These are phyloP conservation scores for Homarus americanus DNA, from an alignment of 1,140 invertebrate genomes.

Conservation along the genomic window DNA sequence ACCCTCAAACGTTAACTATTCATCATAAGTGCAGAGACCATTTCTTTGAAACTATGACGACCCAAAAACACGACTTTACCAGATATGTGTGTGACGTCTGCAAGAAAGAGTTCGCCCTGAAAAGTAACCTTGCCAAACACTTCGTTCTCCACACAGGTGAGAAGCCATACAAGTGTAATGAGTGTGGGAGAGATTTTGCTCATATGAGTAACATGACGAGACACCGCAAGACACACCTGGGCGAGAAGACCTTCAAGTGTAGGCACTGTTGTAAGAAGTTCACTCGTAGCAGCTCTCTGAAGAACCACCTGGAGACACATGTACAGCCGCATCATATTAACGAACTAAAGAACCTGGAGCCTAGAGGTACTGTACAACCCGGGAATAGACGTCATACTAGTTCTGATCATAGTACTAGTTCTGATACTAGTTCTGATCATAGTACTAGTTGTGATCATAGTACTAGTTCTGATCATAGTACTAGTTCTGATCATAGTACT, in stretches of 20 bases:
- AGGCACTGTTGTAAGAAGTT: neutral
- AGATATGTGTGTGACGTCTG: neutral
- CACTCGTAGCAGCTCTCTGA: neutral
- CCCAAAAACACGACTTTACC: neutral
- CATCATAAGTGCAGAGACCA: neutral
- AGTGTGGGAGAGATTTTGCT: neutral
- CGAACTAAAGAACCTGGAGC: too few relatives aligned
- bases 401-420: too few relatives aligned
- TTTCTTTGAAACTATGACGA: neutral
- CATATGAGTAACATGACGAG: neutral
- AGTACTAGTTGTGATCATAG: too few relatives aligned
- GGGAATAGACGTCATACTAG: too few relatives aligned
- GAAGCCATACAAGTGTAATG: neutral
- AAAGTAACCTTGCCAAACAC: neutral
- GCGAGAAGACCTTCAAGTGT: neutral
- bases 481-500: too few relatives aligned
- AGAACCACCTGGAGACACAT: neutral
- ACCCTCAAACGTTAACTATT: neutral
- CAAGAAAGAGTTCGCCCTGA: neutral
- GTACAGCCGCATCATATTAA: neutral
- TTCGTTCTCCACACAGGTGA: neutral
- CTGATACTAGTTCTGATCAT: too few relatives aligned
- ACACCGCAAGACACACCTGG: neutral
- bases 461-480: too few relatives aligned
- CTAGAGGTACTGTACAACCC: too few relatives aligned